These are phyloP conservation scores for Hesperia comma DNA, from an alignment of 2,888 invertebrate species.

Conservation along the genomic window DNA sequence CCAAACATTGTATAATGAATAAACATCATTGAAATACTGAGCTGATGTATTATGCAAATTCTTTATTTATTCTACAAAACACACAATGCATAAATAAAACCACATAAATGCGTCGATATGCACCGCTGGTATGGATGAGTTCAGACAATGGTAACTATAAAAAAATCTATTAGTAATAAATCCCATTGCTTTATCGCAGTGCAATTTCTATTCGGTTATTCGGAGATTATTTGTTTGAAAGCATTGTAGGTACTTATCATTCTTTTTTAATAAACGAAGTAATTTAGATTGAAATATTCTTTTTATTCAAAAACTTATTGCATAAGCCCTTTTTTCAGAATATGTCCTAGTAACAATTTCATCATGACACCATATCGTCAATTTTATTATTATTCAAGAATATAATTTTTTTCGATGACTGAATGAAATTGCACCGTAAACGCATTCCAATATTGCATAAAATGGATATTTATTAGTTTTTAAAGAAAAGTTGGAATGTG, in stretches of 20 bases:
- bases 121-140: conserved; percentile 84
- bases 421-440: conserved; percentile 10
- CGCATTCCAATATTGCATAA: background rate
- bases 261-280: too few relatives aligned
- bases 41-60: conserved; percentile 9
- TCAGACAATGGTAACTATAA: conserved; percentile 69
- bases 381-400: too few relatives aligned
- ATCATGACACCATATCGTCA: too few relatives aligned
- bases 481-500: conserved; percentile 2
- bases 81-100: conserved; percentile 55
- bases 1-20: background rate
- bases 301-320: too few relatives aligned
- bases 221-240: conserved; percentile 36
- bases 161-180: conserved; percentile 32
- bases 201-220: conserved; percentile 37
- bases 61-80: conserved; percentile 39
- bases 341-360: too few relatives aligned
- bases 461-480: too few relatives aligned
- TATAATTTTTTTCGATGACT: too few relatives aligned
- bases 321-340: too few relatives aligned
- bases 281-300: too few relatives aligned
- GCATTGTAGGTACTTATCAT: too few relatives aligned
- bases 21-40: conserved; percentile 1
- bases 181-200: conserved; percentile 21
- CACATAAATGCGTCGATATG: conserved; percentile 72